Conservation (phyloP, 2,797 vertebrate species). For the Leuciscus waleckii region DNA sequence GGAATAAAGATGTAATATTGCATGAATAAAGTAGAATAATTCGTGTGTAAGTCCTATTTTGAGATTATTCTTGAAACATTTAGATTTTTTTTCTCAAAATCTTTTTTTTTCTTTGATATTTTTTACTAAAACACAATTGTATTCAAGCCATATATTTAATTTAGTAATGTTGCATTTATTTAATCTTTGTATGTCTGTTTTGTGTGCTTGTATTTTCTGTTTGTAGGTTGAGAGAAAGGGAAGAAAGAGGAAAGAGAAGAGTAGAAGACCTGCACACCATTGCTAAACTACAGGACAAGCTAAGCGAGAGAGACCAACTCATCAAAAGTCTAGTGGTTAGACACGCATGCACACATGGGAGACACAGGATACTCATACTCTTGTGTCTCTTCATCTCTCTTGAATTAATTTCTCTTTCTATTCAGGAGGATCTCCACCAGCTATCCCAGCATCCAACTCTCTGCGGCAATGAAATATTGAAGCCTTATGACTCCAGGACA, state of each 20-base stretch:
- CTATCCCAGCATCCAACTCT: conserved; percentile 83
- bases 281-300: conserved; percentile 86
- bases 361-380: conserved; percentile 34
- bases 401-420: background rate
- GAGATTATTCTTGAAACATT: background rate
- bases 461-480: conserved; percentile 79
- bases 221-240: conserved; percentile 84
- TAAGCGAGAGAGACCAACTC: conserved; percentile 89
- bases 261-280: conserved; percentile 86
- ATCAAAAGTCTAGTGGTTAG: conserved; percentile 91
- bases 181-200: background rate
- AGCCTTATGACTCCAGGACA: conserved; percentile 86
- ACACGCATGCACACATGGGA: background rate
- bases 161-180: background rate
- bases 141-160: background rate
- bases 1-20: background rate
- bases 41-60: background rate
- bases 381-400: background rate
- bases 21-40: background rate
- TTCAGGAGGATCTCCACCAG: conserved; percentile 89
- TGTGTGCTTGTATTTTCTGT: conserved; percentile 15
- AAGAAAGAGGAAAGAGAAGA: conserved; percentile 85
- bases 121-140: background rate
- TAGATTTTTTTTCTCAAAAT: background rate
- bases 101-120: no score